Evolutionary conservation across 2,888 invertebrate species (phyloP), one percentile per base, ranked within the genome.

Genomic region (Odontocolon sp.): DNA sequence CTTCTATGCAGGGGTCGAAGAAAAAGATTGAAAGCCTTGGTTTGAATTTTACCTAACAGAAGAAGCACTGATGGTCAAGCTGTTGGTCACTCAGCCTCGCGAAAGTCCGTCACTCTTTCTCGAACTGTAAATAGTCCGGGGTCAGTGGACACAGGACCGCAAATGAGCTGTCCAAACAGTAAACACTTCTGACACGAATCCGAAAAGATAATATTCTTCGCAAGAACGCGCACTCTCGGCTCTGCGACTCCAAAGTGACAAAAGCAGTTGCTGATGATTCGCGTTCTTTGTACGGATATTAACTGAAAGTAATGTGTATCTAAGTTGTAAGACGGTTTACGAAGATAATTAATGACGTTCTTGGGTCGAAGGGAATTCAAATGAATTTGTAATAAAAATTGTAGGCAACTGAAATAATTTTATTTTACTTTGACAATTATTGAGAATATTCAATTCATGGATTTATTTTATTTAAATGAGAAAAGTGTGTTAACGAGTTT

Each of bases 141-240:
- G 21, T 40, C 54, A 31, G 42, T 40, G 50, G 47, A 23, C 68
- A 56, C 40, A 2, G 23, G 33, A 33, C 33, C 40, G 42, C 54
- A 40, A 69, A 69, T 59, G 9, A 50, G 36, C 63, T 45, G 45
- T 52, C 52, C 57, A 61, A 70, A 70, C 54, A 18, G 21, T 31
- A 54, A 70, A 69, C 28, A 68, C 57, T 68, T 50, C 21, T 42
- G 61, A 23, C 31, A 54, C 40, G 31, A 26, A 69, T 63, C 33
- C 70, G 11, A 36, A 45, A 70, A 40, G 16, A 63, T 63, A 33
- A 56, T 61, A 54, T 63, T 54, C 42, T 4, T 26, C 18, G 23
- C 38, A 45, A 47, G 36, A 64, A 72, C 33, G 33, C 33, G 31
- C 14, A 31, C 28, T n/a, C 11, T 16, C 5, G 33, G 31, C 9